Evolutionary conservation across 2,113 vertebrate species (phyloP).

Genomic region (Lagopus muta): DNA sequence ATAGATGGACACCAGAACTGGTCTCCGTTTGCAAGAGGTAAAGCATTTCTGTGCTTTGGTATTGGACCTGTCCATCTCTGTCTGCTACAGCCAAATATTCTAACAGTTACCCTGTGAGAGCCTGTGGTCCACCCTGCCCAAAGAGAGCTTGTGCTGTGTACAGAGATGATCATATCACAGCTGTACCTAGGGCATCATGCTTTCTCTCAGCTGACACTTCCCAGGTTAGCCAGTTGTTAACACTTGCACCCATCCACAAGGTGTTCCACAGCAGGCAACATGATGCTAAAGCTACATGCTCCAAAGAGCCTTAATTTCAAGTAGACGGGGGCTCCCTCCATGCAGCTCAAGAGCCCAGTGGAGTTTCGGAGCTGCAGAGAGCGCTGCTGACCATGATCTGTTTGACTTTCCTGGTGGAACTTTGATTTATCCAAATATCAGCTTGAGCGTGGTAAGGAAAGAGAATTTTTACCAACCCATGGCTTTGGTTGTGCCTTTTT

Average conservation of each 20-base stretch:
- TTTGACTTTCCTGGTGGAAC: neutral
- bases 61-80: neutral
- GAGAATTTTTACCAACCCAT: no score
- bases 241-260: neutral
- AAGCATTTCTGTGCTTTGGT: neutral
- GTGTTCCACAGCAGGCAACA: neutral
- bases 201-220: neutral
- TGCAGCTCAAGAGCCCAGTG: neutral
- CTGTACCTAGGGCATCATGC: neutral
- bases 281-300: neutral
- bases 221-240: neutral
- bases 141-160: fast-evolving
- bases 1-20: neutral
- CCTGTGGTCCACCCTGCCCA: neutral
- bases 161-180: neutral
- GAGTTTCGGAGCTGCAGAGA: fast-evolving
- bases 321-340: neutral
- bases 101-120: neutral
- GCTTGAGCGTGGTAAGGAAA: neutral
- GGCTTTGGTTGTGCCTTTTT: neutral
- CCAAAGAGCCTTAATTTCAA: neutral
- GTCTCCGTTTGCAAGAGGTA: neutral
- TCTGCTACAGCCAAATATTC: fast-evolving
- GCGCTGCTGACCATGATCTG: fast-evolving
- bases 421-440: neutral